A percentile compares a stretch with the other conserved stretches of the same genome.
Evolutionary conservation across 2,888 invertebrate genomes (phyloP).

Genomic region (Andrena marginata): DNA sequence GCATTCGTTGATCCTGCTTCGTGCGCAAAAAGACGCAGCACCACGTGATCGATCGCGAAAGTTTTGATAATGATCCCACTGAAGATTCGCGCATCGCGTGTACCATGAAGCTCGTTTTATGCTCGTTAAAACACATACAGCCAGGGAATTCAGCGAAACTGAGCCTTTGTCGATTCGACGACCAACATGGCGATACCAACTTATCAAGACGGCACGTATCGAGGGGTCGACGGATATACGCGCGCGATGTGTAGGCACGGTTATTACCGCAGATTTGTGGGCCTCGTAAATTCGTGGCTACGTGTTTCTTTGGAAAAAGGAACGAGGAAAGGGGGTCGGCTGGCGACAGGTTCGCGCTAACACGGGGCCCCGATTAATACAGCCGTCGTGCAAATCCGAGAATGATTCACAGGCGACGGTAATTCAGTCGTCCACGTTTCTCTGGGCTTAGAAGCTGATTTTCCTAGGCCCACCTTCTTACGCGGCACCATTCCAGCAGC

Average conservation of each 20-base stretch:
- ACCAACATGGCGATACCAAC: conserved; percentile 21
- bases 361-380: conserved; percentile 48
- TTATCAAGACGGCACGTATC: conserved; percentile 23
- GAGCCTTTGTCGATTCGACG: conserved; percentile 13
- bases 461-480: background rate
- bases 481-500: background rate
- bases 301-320: conserved; percentile 30
- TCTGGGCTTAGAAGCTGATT: background rate
- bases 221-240: conserved; percentile 42
- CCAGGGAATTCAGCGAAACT: conserved; percentile 13
- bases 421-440: conserved; percentile 37
- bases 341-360: conserved; percentile 30
- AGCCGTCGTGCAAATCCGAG: conserved; percentile 46
- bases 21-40: too few species aligned
- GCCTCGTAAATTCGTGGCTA: conserved; percentile 53
- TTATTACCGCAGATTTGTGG: conserved; percentile 58
- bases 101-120: background rate
- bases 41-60: too few species aligned
- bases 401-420: conserved; percentile 51
- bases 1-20: too few species aligned
- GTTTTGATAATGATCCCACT: background rate
- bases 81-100: background rate
- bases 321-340: background rate
- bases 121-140: conserved; percentile 7
- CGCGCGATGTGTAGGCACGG: conserved; percentile 25